These are phyloP conservation scores for Phrynosoma blainvillii DNA, from an alignment of 2,113 vertebrate genomes.

Conservation along the genomic window DNA sequence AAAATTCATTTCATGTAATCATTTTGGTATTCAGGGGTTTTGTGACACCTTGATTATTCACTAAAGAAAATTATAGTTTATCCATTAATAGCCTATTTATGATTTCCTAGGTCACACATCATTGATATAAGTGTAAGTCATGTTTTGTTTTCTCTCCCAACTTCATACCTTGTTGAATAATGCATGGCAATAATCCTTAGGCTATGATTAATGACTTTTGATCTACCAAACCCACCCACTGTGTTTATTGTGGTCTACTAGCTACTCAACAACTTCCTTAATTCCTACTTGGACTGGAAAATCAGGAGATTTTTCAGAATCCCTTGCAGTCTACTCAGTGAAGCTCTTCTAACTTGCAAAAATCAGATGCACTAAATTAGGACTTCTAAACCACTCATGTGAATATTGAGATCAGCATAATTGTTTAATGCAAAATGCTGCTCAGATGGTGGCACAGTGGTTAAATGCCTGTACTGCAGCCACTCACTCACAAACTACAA, in stretches of 20 bases:
- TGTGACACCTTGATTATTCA: not conserved
- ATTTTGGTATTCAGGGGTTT: slow-evolving; percentile 33
- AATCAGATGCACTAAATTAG: not conserved
- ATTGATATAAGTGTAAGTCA: slow-evolving; percentile 46
- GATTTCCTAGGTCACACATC: slow-evolving; percentile 48
- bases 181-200: slow-evolving; percentile 50
- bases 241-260: not conserved
- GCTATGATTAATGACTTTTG: not conserved
- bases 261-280: not conserved
- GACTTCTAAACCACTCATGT: not conserved
- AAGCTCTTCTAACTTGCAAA: not conserved
- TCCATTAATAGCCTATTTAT: slow-evolving; percentile 43
- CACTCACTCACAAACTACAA: too few relatives aligned
- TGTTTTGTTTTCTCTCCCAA: slow-evolving; percentile 35
- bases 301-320: not conserved
- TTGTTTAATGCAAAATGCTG: not conserved
- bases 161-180: slow-evolving; percentile 48
- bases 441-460: not conserved
- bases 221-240: not conserved
- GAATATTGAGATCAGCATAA: not conserved
- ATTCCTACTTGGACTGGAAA: not conserved
- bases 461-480: too few relatives aligned
- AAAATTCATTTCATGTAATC: slow-evolving; percentile 48
- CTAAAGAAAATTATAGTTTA: slow-evolving; percentile 42
- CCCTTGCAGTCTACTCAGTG: not conserved